These are phyloP conservation scores for Oscheius sp. DNA, from an alignment of 2,888 invertebrate genomes.

Conservation along the genomic window DNA sequence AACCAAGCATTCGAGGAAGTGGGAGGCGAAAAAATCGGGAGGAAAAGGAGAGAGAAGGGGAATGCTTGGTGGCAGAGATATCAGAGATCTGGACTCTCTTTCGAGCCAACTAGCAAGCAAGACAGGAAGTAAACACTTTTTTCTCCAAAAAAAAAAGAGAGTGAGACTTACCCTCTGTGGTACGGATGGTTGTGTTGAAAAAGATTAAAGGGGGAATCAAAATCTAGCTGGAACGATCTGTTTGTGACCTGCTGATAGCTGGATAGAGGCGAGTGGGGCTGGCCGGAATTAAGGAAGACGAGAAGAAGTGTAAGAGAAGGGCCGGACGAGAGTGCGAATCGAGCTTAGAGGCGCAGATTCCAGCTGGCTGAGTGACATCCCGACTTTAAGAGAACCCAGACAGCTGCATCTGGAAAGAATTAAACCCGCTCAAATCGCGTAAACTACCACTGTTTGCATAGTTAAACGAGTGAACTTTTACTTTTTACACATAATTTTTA, in stretches of 20 bases:
- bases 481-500: no score
- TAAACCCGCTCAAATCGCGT: slow-evolving; percentile 16
- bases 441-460: slow-evolving; percentile 21
- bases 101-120: no score
- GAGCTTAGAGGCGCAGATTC: slow-evolving; percentile 16
- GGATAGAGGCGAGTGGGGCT: slow-evolving; percentile 13
- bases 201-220: background rate
- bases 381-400: slow-evolving; percentile 2
- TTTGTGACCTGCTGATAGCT: slow-evolving; percentile 20
- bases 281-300: slow-evolving; percentile 25
- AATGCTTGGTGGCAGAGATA: no score
- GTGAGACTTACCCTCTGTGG: background rate
- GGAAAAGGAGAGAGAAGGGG: no score
- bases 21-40: no score
- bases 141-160: no score
- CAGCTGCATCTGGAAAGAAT: slow-evolving; percentile 22
- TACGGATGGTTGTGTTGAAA: background rate
- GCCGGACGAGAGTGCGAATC: slow-evolving; percentile 21
- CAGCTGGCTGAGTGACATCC: background rate
- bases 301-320: slow-evolving; percentile 31
- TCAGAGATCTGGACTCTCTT: no score
- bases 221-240: background rate
- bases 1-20: no score
- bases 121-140: no score
- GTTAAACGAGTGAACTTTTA: no score